These are phyloP conservation scores for Heliconius cydno DNA, from an alignment of 2,888 invertebrate species.

Conservation along the genomic window DNA sequence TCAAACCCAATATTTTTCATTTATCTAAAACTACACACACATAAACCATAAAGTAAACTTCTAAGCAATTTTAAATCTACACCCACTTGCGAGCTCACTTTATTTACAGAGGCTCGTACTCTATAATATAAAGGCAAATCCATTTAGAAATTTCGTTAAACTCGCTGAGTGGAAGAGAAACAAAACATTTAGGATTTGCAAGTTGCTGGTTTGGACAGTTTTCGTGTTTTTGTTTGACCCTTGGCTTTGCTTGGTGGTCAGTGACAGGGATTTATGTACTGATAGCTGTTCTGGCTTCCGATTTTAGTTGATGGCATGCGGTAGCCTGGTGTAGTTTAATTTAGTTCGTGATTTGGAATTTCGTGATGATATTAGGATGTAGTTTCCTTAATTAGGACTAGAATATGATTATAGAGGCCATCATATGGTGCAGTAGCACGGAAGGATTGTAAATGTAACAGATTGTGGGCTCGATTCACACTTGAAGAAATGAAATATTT, in stretches of 20 bases:
- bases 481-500: background rate
- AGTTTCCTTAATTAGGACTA: background rate
- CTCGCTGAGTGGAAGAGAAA: conserved; percentile 20
- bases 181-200: conserved; percentile 14
- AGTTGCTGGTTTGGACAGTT: conserved; percentile 24
- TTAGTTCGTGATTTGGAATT: background rate
- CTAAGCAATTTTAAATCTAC: conserved; percentile 6
- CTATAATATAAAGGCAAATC: conserved; percentile 7
- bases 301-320: conserved; percentile 5
- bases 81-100: background rate
- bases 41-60: background rate
- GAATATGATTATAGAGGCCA: too few relatives aligned
- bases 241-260: background rate
- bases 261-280: conserved; percentile 11
- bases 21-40: background rate
- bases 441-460: background rate
- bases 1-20: background rate
- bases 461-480: background rate
- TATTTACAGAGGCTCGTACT: background rate
- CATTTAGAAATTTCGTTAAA: conserved; percentile 4
- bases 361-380: background rate
- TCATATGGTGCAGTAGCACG: too few relatives aligned
- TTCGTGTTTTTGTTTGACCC: conserved; percentile 27
- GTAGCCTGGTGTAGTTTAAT: background rate
- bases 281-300: background rate